Evolutionary conservation across 1,140 invertebrate species (phyloP), one percentile per base, ranked within the genome.

Genomic region (Philotrypesis tridentata): DNA sequence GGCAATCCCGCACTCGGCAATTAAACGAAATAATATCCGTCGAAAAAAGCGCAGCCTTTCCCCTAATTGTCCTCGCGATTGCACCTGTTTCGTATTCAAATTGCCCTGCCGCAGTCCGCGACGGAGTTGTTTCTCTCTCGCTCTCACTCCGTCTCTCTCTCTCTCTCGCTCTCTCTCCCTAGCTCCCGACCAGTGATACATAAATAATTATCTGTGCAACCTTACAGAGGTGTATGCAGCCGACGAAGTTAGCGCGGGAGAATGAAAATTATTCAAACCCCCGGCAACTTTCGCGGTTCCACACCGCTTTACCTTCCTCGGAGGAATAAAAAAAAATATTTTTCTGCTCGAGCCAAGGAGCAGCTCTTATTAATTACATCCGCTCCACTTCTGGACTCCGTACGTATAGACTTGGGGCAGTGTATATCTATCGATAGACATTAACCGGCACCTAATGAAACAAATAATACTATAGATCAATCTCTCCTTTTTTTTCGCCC

Each of bases 201-300:
- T 55, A 55, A 55, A 55, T 55, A 55, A 55, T 55, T 55, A 55
- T 55, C 48, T 17, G 6, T 37, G 9, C 33, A 37, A 37, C 48
- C 17, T 1, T 55, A 55, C n/a, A n/a, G n/a, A n/a, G n/a, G n/a
- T n/a, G n/a, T 55, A 17, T n/a, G n/a, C n/a, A 55, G 48, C 48
- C 17, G 4, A 55, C 21, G 48, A n/a, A 55, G n/a, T 55, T 55
- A 21, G n/a, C 21, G 17, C n/a, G 21, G 48, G 21, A 55, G n/a
- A n/a, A 55, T 55, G 48, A 55, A 55, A 55, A 55, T 55, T 55
- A 55, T 55, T 55, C 48, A 55, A 55, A 78, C 48, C 40, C 17
- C 2, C 2, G n/a, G n/a, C 11, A 8, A 43, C 37, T 71, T 55
- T 55, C 11, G 33, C 68, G 1, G 1, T 31, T 14, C 29, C 48